phyloP scores from a whole-genome alignment of 2,888 invertebrate genomes.

The Eubasilissa splendida region DNA sequence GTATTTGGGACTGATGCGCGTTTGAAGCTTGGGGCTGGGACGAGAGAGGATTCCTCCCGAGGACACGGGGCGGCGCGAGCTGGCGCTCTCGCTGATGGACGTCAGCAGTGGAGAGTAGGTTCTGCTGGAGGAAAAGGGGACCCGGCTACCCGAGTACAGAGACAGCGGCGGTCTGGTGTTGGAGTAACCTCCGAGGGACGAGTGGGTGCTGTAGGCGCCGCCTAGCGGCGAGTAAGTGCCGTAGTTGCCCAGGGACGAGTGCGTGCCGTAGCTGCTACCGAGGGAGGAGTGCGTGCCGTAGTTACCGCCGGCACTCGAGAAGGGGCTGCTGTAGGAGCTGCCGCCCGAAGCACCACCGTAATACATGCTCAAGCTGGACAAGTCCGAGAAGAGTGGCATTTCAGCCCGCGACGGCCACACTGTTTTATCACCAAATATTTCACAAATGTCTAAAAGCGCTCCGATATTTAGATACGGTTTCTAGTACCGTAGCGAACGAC shows the following conservation, averaged over 20 bases:
- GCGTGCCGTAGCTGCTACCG: constrained; percentile 69
- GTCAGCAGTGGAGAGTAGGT: constrained; percentile 83
- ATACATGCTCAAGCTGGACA: constrained; percentile 75
- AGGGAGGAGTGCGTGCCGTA: constrained; percentile 70
- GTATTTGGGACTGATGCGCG: constrained; percentile 51
- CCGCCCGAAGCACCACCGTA: constrained; percentile 68
- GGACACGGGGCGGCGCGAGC: constrained; percentile 66
- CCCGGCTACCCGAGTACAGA: constrained; percentile 60
- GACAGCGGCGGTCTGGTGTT: constrained; percentile 58
- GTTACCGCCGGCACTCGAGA: constrained; percentile 69
- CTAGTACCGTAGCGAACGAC: constrained; percentile 25
- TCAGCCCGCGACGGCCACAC: constrained; percentile 39
- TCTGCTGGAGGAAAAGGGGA: constrained; percentile 63
- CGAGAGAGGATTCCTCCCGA: constrained; percentile 55
- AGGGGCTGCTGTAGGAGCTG: constrained; percentile 70
- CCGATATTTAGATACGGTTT: constrained; percentile 39
- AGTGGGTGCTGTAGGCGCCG: constrained; percentile 69
- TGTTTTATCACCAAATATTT: constrained; percentile 24
- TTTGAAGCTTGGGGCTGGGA: constrained; percentile 54
- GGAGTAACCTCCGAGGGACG: constrained; percentile 64
- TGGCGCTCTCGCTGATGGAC: constrained; percentile 78
- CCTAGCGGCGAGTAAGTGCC: constrained; percentile 63
- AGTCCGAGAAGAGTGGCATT: constrained; percentile 82
- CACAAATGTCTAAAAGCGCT: constrained; percentile 40
- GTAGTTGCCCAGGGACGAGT: constrained; percentile 66